Conservation (phyloP, 2,797 vertebrate species). For the Arrhamphus sclerolepis region DNA sequence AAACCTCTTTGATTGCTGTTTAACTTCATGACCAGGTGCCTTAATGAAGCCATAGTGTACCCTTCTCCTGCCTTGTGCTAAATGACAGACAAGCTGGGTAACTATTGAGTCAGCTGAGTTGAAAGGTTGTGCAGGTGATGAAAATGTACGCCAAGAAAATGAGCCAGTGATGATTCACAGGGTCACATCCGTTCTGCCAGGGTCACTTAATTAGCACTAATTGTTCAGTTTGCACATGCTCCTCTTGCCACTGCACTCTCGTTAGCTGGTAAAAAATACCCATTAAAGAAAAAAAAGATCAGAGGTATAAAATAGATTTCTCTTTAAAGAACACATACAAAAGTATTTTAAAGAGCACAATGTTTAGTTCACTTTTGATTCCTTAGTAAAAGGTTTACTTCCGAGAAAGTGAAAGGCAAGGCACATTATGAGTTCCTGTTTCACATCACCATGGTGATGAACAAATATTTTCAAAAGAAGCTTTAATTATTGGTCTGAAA, state of each 20-base stretch:
- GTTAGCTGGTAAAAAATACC: neutral
- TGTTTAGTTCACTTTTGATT: neutral
- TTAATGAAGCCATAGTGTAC: slow-evolving; percentile 31
- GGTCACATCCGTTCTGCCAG: slow-evolving; percentile 22
- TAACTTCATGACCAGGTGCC: slow-evolving; percentile 3
- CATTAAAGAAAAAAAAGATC: neutral
- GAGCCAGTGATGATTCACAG: slow-evolving; percentile 43
- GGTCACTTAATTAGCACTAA: slow-evolving; percentile 33
- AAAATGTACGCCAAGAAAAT: slow-evolving; percentile 34
- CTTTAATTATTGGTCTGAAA: neutral
- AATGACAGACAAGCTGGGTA: slow-evolving; percentile 32
- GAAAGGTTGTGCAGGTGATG: slow-evolving; percentile 33
- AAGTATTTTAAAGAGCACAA: neutral
- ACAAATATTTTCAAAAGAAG: neutral
- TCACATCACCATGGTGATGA: neutral
- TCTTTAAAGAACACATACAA: too few relatives aligned
- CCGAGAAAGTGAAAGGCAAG: too few relatives aligned
- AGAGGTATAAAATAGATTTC: neutral
- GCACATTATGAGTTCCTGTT: neutral
- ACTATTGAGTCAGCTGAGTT: slow-evolving; percentile 38
- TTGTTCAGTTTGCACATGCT: slow-evolving; percentile 11
- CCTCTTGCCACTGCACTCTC: neutral
- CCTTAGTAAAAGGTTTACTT: neutral
- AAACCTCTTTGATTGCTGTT: neutral
- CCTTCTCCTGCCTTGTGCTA: slow-evolving; percentile 29